Evolutionary conservation across 2,797 vertebrate species (phyloP).

Genomic region (Acipenser ruthenus): DNA sequence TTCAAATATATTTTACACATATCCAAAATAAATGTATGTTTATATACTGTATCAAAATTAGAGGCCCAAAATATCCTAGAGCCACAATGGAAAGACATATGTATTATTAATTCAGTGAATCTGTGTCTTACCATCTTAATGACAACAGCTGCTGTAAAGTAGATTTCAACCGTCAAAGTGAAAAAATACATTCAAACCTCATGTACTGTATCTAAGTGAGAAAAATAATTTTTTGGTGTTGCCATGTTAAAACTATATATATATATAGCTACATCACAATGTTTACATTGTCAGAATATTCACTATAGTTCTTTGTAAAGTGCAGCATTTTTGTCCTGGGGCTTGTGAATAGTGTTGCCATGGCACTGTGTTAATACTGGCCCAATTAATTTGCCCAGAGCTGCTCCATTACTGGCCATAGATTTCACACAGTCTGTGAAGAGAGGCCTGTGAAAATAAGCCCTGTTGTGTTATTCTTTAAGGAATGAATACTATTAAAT

Average conservation of each 20-base stretch:
- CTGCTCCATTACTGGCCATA: slow-evolving; percentile 61
- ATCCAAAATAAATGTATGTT: no score
- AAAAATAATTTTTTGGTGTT: no score
- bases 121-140: no score
- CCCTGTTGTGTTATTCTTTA: slow-evolving; percentile 23
- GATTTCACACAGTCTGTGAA: slow-evolving; percentile 60
- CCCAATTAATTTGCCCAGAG: slow-evolving; percentile 70
- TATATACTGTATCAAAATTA: no score
- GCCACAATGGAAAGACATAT: no score
- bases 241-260: slow-evolving; percentile 24
- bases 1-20: no score
- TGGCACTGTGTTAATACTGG: slow-evolving; percentile 77
- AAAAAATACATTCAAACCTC: no score
- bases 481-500: not conserved
- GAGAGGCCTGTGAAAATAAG: slow-evolving; percentile 49
- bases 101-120: no score
- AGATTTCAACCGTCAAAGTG: no score
- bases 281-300: slow-evolving; percentile 63
- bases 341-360: slow-evolving; percentile 73
- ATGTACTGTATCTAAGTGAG: no score
- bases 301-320: slow-evolving; percentile 74
- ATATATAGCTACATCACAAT: slow-evolving; percentile 49
- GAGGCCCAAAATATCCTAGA: no score
- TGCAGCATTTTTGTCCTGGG: slow-evolving; percentile 69
- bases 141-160: no score